Evolutionary conservation across 2,797 vertebrate genomes (phyloP).

Genomic region (Syndactyla subalaris): DNA sequence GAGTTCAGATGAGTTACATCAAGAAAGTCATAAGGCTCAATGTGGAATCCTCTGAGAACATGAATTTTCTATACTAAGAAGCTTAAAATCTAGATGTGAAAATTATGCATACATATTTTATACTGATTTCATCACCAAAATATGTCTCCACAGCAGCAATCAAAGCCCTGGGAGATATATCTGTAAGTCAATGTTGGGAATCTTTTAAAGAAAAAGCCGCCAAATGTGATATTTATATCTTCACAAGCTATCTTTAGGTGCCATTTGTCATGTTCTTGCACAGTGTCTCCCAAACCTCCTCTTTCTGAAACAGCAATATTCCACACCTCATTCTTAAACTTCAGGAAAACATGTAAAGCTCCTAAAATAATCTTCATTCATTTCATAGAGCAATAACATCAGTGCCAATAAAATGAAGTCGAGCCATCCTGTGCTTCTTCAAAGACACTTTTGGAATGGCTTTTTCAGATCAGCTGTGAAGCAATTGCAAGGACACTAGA

Average conservation of each 20-base stretch:
- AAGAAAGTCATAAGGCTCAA: background rate
- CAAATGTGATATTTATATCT: slow-evolving; percentile 51
- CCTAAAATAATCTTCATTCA: slow-evolving; percentile 41
- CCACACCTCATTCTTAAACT: slow-evolving; percentile 43
- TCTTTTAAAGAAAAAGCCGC: slow-evolving; percentile 27
- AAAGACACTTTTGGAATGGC: background rate
- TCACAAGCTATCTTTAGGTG: slow-evolving; percentile 54
- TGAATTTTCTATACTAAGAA: slow-evolving; percentile 20
- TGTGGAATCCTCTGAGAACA: background rate
- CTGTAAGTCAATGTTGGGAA: slow-evolving; percentile 11
- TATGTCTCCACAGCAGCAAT: slow-evolving; percentile 10
- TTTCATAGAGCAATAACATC: slow-evolving; percentile 5
- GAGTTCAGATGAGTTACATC: background rate
- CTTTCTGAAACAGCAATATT: slow-evolving; percentile 34
- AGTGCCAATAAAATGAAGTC: background rate
- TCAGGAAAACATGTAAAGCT: slow-evolving; percentile 7
- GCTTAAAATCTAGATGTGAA: slow-evolving; percentile 17
- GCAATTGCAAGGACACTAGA: background rate
- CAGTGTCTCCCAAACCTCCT: slow-evolving; percentile 44
- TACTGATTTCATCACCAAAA: background rate
- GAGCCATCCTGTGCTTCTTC: background rate
- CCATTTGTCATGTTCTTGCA: slow-evolving; percentile 57
- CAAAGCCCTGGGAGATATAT: slow-evolving; percentile 27
- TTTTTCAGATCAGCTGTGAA: background rate
- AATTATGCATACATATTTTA: slow-evolving; percentile 45